Conservation (phyloP, 2,888 invertebrate species). For the Chrysopilus asiliformis region DNA sequence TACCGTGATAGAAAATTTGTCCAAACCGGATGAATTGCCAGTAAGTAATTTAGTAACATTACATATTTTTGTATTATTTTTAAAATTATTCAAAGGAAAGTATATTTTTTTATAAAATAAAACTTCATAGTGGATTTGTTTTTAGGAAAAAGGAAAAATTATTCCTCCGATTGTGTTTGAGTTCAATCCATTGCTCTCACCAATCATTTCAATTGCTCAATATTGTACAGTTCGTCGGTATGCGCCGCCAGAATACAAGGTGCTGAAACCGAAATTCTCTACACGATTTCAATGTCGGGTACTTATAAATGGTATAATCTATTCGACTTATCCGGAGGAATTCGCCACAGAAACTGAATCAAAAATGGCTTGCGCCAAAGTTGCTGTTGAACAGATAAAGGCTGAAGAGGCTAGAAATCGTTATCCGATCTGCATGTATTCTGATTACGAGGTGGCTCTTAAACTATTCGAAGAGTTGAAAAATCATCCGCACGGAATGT, state of each 20-base stretch:
- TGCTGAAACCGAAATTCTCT: constrained; percentile 20
- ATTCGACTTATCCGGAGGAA: constrained; percentile 30
- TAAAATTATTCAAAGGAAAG: too few species aligned
- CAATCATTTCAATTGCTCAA: constrained; percentile 21
- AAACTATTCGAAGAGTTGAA: constrained; percentile 26
- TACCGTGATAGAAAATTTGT: too few species aligned
- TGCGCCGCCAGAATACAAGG: constrained; percentile 22
- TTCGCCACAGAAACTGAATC: constrained; percentile 23
- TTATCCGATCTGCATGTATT: constrained; percentile 22
- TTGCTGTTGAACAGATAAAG: constrained; percentile 27
- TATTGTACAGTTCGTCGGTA: constrained; percentile 25
- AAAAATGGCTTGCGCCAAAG: constrained; percentile 23
- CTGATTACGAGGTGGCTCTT: constrained; percentile 24
- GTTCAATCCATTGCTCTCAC: too few species aligned
- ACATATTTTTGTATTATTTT: too few species aligned
- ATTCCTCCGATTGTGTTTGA: constrained; percentile 16
- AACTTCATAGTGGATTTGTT: too few species aligned
- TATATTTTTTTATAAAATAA: too few species aligned
- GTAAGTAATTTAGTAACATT: too few species aligned
- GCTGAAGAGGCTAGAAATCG: constrained; percentile 20
- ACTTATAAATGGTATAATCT: constrained; percentile 22
- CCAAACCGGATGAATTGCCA: too few species aligned
- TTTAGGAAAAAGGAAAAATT: too few species aligned
- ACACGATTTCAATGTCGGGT: constrained; percentile 25
- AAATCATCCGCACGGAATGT: constrained; percentile 44